Conservation (phyloP, 2,888 invertebrate genomes). For the Tipula confusa region DNA sequence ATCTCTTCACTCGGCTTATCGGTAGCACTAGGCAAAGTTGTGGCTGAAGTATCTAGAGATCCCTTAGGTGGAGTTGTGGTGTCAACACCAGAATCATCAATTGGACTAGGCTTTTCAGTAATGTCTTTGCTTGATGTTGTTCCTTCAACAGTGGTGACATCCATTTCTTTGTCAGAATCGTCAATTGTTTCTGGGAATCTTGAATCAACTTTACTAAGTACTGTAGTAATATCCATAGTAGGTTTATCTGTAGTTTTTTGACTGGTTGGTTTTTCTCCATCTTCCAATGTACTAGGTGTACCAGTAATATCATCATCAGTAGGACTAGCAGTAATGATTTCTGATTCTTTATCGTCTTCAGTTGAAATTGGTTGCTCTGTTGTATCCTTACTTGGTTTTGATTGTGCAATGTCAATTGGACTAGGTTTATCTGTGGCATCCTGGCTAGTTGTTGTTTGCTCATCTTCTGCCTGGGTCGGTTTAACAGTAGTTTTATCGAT, state of each 20-base stretch:
- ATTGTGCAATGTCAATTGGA: slow-evolving; percentile 31
- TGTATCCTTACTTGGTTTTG: background rate
- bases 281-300: background rate
- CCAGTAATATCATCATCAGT: background rate
- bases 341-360: slow-evolving; percentile 15
- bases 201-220: background rate
- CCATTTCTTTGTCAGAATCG: slow-evolving; percentile 32
- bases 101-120: background rate
- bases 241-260: background rate
- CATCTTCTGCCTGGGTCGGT: slow-evolving; percentile 30
- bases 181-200: background rate
- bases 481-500: background rate
- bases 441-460: slow-evolving; percentile 28
- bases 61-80: background rate
- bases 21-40: background rate
- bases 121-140: background rate
- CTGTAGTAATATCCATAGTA: background rate
- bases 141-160: background rate
- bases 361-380: slow-evolving; percentile 30
- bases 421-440: background rate
- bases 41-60: background rate
- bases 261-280: background rate
- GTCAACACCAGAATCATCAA: slow-evolving; percentile 32
- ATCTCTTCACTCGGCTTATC: background rate
- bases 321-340: background rate